Percentiles rank a stretch among this genome's conserved stretches.
These are phyloP conservation scores for Drosophila neonasuta DNA, from an alignment of 2,888 invertebrate genomes.

Conservation along the genomic window DNA sequence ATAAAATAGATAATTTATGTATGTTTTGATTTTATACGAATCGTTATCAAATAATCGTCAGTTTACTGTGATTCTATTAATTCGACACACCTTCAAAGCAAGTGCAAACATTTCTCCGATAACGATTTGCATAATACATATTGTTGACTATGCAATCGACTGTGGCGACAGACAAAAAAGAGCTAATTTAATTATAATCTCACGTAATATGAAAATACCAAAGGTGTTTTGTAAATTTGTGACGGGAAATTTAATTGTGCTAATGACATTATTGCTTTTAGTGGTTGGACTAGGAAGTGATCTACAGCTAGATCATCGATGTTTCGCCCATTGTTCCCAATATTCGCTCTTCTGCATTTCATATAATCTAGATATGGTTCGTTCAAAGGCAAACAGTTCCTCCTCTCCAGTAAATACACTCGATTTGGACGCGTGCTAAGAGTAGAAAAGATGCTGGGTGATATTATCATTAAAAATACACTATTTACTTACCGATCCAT, in stretches of 20 bases:
- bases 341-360: slow-evolving; percentile 98
- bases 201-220: slow-evolving; percentile 24
- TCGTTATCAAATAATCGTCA: slow-evolving; percentile 1
- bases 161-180: slow-evolving; percentile 12
- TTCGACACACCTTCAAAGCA: slow-evolving; percentile 19
- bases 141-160: neutral
- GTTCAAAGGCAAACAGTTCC: slow-evolving; percentile 97
- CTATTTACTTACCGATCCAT: slow-evolving; percentile 85
- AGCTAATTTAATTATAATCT: slow-evolving; percentile 19
- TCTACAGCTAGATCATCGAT: slow-evolving; percentile 65
- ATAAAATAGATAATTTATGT: neutral
- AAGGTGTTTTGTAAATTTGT: slow-evolving; percentile 17
- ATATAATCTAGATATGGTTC: slow-evolving; percentile 94
- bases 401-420: slow-evolving; percentile 99
- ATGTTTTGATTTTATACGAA: neutral
- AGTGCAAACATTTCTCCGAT: slow-evolving; percentile 17
- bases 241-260: slow-evolving; percentile 35
- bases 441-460: neutral
- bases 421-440: slow-evolving; percentile 81
- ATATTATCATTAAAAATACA: neutral
- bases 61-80: neutral
- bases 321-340: slow-evolving; percentile 91
- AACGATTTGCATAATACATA: slow-evolving; percentile 25
- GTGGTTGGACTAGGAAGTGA: slow-evolving; percentile 19
- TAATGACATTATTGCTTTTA: slow-evolving; percentile 50